Percentiles rank a stretch among this genome's conserved stretches.
These are phyloP conservation scores for Salvator merianae DNA, from an alignment of 2,113 vertebrate genomes.

Conservation along the genomic window DNA sequence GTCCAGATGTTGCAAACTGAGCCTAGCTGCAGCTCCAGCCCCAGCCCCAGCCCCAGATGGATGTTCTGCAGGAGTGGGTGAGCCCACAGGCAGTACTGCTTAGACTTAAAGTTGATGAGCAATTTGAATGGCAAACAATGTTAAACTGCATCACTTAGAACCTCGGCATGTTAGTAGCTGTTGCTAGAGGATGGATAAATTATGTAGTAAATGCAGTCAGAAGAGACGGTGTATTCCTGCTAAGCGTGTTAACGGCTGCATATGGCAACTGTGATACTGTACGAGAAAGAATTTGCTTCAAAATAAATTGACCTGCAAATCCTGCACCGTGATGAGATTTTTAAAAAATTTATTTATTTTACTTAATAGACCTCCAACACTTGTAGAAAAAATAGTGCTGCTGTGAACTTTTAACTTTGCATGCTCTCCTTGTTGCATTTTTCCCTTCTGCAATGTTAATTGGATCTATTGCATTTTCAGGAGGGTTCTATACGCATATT, in stretches of 20 bases:
- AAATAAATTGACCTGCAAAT: background rate
- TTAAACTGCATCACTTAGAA: background rate
- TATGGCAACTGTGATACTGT: background rate
- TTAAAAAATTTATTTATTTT: background rate
- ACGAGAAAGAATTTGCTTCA: background rate
- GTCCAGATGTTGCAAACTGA: too few relatives aligned
- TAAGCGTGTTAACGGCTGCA: background rate
- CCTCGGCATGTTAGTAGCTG: background rate
- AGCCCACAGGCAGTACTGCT: too few relatives aligned
- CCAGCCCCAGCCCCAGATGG: too few relatives aligned
- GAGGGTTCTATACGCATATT: background rate
- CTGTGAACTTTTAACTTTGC: slow-evolving; percentile 28
- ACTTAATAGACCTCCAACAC: background rate
- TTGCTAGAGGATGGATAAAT: background rate
- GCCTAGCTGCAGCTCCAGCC: too few relatives aligned
- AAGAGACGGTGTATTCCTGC: too few relatives aligned
- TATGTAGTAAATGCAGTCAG: background rate
- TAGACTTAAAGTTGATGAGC: too few relatives aligned
- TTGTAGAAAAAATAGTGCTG: background rate
- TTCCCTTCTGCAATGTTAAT: background rate
- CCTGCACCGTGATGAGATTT: background rate
- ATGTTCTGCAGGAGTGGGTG: too few relatives aligned
- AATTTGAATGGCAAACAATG: background rate
- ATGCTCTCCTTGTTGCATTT: rapidly evolving
- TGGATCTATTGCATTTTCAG: background rate